These are phyloP conservation scores for Cecidostiba fungosa DNA, from an alignment of 2,888 invertebrate species.

Conservation along the genomic window DNA sequence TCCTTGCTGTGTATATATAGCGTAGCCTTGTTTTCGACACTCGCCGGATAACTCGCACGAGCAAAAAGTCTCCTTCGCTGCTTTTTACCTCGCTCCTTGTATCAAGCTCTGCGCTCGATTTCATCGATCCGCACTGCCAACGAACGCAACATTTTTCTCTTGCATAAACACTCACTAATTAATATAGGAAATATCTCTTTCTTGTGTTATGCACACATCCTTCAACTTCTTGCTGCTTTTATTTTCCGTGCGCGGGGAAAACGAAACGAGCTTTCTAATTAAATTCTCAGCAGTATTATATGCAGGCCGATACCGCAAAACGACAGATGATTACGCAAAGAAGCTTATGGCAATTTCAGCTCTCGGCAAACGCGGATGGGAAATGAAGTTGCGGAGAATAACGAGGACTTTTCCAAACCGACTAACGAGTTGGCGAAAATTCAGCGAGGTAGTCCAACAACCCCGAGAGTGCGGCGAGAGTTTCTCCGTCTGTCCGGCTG, in stretches of 20 bases:
- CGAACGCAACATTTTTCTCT: not conserved
- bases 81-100: not conserved
- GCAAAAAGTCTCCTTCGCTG: not conserved
- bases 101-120: not conserved
- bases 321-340: constrained; percentile 24
- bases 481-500: not conserved
- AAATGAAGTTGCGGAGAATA: not conserved
- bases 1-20: not conserved
- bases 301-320: constrained; percentile 5
- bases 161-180: constrained; percentile 21
- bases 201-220: not conserved
- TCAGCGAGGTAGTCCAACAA: not conserved
- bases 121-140: not conserved
- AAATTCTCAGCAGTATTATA: not conserved
- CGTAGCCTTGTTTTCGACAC: not conserved
- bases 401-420: not conserved
- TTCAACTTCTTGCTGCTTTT: not conserved
- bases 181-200: not conserved
- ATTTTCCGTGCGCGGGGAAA: not conserved
- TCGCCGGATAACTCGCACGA: not conserved
- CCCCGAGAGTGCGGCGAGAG: not conserved
- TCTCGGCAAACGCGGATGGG: too few species aligned
- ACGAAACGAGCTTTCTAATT: constrained; percentile 31
- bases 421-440: constrained; percentile 2
- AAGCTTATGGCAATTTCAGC: not conserved